Base-by-base conservation (phyloP, 2,113 vertebrate genomes). In the Lates calcarifer region DNA sequence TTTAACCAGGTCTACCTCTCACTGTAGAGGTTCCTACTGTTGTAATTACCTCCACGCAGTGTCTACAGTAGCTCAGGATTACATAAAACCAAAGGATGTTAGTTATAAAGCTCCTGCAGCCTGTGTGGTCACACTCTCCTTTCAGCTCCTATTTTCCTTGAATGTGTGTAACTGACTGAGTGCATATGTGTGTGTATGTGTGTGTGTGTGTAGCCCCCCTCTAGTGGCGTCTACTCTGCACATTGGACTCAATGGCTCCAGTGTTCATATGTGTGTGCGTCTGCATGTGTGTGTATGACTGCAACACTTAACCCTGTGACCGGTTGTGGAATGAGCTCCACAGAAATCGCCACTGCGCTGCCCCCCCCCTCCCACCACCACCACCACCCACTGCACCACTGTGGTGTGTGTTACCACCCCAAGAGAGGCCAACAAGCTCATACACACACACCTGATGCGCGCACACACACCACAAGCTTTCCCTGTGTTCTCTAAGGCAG, bases 301-400 rank as follows among this genome's bases (percentile, higher is more conserved):
- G 83, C 57, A 73, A 83, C 93, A 93, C 94, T 94, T 94, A 93
- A 94, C 93, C 93, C 85, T 74, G 79, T 92, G 93, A 93, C 93
- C 92, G 81, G 72, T 86, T 73, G 87, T 72, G 91, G 87, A 93
- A 91, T 90, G 90, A 91, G 84, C 88, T 82, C 80, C 86, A 89
- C 84, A 79, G 89, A 90, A 90, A 90, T 84, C 51, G 72, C 79
- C 71, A 20, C 84, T 60, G 70, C 90, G 82, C 85, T 78, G 68
- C 64, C 70, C n/a, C 68, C 69, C 55, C 56, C 60, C 77, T 57
- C 57, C 68, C 13, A 5, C 61, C 11, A 18, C 35, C 31, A 1
- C 56, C 22, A 57, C 14, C 39, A 43, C 39, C 20, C 31, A n/a
- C 74, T 8, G 9, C 87, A 77, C 78, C 56, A 11, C 56, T 24